Evolutionary conservation across 2,888 invertebrate genomes (phyloP).

Genomic region (Nemapogon koenigi): DNA sequence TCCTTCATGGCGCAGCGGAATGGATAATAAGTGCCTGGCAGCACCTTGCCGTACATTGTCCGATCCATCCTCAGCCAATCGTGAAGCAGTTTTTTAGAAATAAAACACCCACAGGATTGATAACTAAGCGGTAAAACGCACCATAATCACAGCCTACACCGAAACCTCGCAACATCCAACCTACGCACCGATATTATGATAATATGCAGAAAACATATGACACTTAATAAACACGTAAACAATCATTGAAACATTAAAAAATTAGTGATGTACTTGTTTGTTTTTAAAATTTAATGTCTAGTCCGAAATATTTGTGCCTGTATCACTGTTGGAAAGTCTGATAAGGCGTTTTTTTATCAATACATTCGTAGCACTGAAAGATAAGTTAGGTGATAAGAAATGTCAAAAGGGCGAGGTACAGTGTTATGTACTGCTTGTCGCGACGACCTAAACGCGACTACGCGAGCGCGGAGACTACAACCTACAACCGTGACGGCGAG

Average conservation of each 20-base stretch:
- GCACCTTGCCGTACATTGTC: slow-evolving; percentile 89
- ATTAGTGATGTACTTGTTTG: too few species aligned
- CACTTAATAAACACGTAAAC: slow-evolving; percentile 18
- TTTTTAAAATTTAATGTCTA: too few species aligned
- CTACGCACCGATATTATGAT: slow-evolving; percentile 24
- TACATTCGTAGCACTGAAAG: too few species aligned
- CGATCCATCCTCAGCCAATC: slow-evolving; percentile 76
- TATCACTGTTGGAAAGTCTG: too few species aligned
- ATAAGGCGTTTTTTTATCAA: too few species aligned
- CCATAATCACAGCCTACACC: slow-evolving; percentile 59
- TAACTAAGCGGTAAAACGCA: slow-evolving; percentile 35
- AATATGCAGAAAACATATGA: slow-evolving; percentile 31
- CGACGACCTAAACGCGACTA: slow-evolving; percentile 56
- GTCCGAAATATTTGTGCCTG: too few species aligned
- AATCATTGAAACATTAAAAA: slow-evolving; percentile 17
- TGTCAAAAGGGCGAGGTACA: too few species aligned
- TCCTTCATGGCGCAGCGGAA: slow-evolving; percentile 83
- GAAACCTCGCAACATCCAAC: slow-evolving; percentile 23
- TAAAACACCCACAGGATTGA: slow-evolving; percentile 50
- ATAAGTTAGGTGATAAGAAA: too few species aligned
- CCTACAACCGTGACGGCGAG: slow-evolving; percentile 30
- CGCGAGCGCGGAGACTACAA: slow-evolving; percentile 24
- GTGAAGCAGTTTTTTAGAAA: slow-evolving; percentile 41
- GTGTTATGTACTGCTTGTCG: too few species aligned
- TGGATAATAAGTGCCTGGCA: slow-evolving; percentile 84